Conservation (phyloP, 1,140 invertebrate species). For the Monomorium pharaonis region DNA sequence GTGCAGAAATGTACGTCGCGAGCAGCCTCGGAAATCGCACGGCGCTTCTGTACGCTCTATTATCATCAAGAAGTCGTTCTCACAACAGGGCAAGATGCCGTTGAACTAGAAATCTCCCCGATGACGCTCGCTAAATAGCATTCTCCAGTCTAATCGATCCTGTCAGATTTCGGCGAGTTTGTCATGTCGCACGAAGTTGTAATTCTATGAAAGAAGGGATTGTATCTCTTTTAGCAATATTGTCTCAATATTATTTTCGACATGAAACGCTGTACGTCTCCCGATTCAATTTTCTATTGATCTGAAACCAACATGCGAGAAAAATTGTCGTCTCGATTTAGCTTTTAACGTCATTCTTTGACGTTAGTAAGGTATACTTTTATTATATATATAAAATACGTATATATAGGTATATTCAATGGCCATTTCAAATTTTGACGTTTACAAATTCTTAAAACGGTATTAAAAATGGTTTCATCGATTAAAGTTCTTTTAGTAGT, state of each 20-base stretch:
- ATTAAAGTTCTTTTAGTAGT: neutral
- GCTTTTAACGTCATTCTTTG: neutral
- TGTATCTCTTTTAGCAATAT: neutral
- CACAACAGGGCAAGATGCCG: neutral
- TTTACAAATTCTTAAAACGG: neutral
- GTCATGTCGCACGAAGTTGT: neutral
- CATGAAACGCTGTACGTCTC: neutral
- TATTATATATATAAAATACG: too few species aligned
- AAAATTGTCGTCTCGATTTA: neutral
- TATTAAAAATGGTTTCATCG: neutral
- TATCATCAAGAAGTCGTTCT: constrained; percentile 19
- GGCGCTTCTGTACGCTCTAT: constrained; percentile 26
- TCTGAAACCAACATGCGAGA: neutral
- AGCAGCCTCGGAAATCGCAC: constrained; percentile 14
- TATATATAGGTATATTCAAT: too few species aligned
- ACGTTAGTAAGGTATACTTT: neutral
- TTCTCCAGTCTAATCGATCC: constrained; percentile 13
- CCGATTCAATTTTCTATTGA: neutral
- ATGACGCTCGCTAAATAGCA: neutral
- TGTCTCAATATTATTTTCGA: neutral
- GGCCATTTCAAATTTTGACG: neutral
- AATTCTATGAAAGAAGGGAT: neutral
- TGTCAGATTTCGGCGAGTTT: neutral
- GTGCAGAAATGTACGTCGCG: constrained; percentile 43
- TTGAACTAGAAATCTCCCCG: constrained; percentile 12